Base-by-base conservation (phyloP, 2,797 vertebrate species). In the Florisuga fusca region DNA sequence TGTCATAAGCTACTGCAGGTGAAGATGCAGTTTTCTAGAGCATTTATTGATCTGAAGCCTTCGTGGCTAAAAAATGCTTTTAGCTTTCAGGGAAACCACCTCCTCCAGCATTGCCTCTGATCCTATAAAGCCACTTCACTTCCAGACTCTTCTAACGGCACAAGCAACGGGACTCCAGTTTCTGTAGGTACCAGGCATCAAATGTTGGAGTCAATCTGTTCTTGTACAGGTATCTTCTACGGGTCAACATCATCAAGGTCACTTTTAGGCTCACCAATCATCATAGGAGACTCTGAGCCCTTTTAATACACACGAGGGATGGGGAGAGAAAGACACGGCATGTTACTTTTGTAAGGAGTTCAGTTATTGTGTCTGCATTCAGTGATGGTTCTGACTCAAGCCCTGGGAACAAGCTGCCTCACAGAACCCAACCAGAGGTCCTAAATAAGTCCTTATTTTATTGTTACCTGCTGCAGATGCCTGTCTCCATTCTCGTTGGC, bases 241-340 rank as follows among this genome's bases (percentile, higher is more conserved):
- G 99, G 98, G 95, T 99, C 99, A 6, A 99, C 99, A 5, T 99
- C 99, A 48, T 99, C 99, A 85, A 99, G 98, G 98, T 99, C 99
- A 94, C 99, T 99, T 98, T 99, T 99, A 18, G 99, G 98, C 91
- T 99, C 99, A 10, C 99, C 99, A 27, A 99, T 98, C 98, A 99
- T 99, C 99, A 99, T 99, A 93, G 99, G 99, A 96, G 99, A 99
- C 90, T 99, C 99, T 1, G 99, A 99, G 79, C 99, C 99, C 99
- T 99, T 97, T 88, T 25, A 74, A 92, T 29, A 86, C 87, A 94
- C 90, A 84, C 57, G 81, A 74, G 66, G 63, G 64, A 79, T 0
- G 5, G 84, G 84, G 83, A 91, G 48, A 90, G 64, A 82, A 84
- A 89, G 34, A 81, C 3, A 83, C 0, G 1, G 54, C 17, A 62